Evolutionary conservation across 2,797 vertebrate species (phyloP).

Genomic region (Mormyrus hasselquistii): DNA sequence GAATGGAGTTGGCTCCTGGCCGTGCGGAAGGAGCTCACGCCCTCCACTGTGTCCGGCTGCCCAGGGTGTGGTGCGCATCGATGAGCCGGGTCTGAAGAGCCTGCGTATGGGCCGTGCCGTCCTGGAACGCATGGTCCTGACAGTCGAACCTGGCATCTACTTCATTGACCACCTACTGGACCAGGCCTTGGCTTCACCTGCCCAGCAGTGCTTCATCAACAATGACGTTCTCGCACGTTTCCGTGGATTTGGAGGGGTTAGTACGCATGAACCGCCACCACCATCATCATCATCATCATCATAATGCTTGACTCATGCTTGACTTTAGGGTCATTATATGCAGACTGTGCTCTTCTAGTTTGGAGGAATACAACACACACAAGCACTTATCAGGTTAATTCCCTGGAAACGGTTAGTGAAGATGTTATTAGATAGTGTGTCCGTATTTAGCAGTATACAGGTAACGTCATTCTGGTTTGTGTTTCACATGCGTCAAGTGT

Average conservation of each 20-base stretch:
- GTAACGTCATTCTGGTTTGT: neutral
- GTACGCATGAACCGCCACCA: constrained; percentile 40
- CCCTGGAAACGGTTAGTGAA: neutral
- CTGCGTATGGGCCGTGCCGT: constrained; percentile 78
- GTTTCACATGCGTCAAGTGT: neutral
- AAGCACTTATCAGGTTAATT: neutral
- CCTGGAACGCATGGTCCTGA: constrained; percentile 86
- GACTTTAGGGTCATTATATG: neutral
- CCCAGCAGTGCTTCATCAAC: constrained; percentile 78
- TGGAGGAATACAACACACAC: neutral
- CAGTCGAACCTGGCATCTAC: constrained; percentile 89
- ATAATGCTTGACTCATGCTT: too few relatives aligned
- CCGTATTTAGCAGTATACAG: neutral
- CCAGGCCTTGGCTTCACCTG: constrained; percentile 68
- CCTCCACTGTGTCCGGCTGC: neutral
- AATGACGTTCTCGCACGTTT: constrained; percentile 70
- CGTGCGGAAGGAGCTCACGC: neutral
- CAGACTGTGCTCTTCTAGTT: neutral
- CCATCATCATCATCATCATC: neutral
- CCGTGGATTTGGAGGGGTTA: constrained; percentile 82
- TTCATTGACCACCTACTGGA: constrained; percentile 91
- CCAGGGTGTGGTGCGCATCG: constrained; percentile 73
- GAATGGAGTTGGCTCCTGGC: neutral
- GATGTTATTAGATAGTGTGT: neutral
- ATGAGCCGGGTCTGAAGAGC: constrained; percentile 76